Evolutionary conservation across 2,797 vertebrate genomes (phyloP), one percentile per base, ranked within the genome.

Genomic region (Ficedula albicollis): DNA sequence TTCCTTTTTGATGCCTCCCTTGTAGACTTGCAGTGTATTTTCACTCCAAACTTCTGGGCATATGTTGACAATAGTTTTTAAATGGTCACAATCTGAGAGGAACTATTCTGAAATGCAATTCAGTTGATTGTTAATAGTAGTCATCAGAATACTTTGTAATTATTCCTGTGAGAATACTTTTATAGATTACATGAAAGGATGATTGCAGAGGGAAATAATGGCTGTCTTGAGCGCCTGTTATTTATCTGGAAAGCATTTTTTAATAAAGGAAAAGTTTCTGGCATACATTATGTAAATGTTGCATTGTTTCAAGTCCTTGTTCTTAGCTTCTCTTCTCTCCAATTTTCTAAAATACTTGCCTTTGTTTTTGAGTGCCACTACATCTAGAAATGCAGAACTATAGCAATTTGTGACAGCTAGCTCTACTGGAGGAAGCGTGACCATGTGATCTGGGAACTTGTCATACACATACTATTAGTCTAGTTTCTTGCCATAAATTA

Each of bases 121-220:
- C 91, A 94, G 84, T 91, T 96, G 94, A 95, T 91, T 96, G 95
- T 96, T 96, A 95, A 94, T 96, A 96, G 95, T 93, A 97, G 92
- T 95, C 87, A 95, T 97, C 96, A 96, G 85, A 93, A 95, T 84
- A 93, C 89, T 94, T 97, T 58, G 92, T 88, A 97, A 97, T 97
- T 96, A 96, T 95, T 96, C 94, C 69, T 88, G 67, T 43, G 85
- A 96, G 95, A 95, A 93, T 95, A 95, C 89, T 95, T 96, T 95
- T 91, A 74, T 91, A 95, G 95, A 97, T 96, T 96, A 93, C 84
- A 92, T 95, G 95, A 97, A 96, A 91, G 91, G 92, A 97, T 97
- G 96, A 97, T 96, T 97, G 95, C 95, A 97, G 94, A 90, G 95
- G 89, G 94, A 97, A 95, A 95, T 90, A 96, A 96, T 73, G 89